Percentiles rank a stretch among this genome's conserved stretches.
Conservation (phyloP, 2,113 vertebrate species). For the Chaetorhynchus papuensis region DNA sequence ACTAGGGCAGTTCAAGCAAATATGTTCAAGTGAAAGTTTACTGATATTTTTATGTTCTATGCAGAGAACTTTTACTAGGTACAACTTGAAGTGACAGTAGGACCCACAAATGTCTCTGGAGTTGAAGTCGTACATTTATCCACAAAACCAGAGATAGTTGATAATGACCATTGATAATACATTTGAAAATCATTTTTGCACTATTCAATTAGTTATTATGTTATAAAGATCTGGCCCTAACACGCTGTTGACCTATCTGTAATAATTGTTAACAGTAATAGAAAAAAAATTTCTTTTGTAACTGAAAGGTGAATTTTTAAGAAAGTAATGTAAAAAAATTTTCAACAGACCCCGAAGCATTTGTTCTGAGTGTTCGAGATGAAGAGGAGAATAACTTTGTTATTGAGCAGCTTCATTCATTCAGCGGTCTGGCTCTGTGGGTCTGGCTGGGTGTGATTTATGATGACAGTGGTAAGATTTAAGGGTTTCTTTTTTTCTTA, state of each 20-base stretch:
- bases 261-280: neutral
- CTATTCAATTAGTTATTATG: neutral
- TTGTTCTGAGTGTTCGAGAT: slow-evolving; percentile 84
- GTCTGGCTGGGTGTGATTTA: slow-evolving; percentile 84
- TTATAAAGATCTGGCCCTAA: neutral
- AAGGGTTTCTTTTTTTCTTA: neutral
- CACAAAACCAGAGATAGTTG: neutral
- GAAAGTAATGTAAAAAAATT: neutral
- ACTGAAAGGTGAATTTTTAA: neutral
- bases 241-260: neutral
- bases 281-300: neutral
- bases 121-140: neutral
- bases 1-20: neutral
- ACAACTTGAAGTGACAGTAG: neutral
- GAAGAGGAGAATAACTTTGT: slow-evolving; percentile 87
- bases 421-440: slow-evolving; percentile 79
- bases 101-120: neutral
- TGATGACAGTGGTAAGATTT: slow-evolving; percentile 75
- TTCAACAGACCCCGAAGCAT: slow-evolving; percentile 74
- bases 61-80: neutral
- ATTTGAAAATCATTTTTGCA: neutral
- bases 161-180: neutral
- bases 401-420: slow-evolving; percentile 77
- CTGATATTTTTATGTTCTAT: neutral
- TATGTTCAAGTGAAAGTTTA: neutral